phyloP scores from a whole-genome alignment of 2,888 invertebrate species.

The Acrobasis suavella region DNA sequence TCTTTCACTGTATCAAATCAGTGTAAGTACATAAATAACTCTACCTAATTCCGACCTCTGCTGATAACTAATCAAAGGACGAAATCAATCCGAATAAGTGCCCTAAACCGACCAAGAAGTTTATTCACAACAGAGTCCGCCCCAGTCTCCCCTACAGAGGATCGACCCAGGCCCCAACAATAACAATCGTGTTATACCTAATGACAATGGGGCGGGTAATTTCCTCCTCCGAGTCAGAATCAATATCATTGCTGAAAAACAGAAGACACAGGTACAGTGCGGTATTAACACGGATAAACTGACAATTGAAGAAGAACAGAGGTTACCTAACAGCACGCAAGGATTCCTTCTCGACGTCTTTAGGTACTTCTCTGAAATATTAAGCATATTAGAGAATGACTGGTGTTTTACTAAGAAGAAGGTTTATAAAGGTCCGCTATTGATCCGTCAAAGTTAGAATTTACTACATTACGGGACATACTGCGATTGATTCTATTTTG shows the following conservation, averaged over 20 bases:
- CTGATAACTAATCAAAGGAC: too few relatives aligned
- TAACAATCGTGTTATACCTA: slow-evolving; percentile 62
- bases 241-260: slow-evolving; percentile 76
- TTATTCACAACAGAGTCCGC: slow-evolving; percentile 55
- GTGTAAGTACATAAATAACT: too few relatives aligned
- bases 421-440: too few relatives aligned
- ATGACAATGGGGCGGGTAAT: slow-evolving; percentile 56
- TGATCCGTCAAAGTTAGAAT: too few relatives aligned
- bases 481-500: too few relatives aligned
- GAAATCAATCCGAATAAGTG: not conserved
- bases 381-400: slow-evolving; percentile 40
- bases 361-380: slow-evolving; percentile 62
- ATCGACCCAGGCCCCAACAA: slow-evolving; percentile 38
- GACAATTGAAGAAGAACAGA: slow-evolving; percentile 25
- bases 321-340: slow-evolving; percentile 69
- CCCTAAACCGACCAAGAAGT: slow-evolving; percentile 35
- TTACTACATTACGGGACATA: too few relatives aligned
- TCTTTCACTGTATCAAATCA: too few relatives aligned
- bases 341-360: slow-evolving; percentile 52
- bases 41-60: too few relatives aligned
- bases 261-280: slow-evolving; percentile 52
- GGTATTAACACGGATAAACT: slow-evolving; percentile 28
- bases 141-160: slow-evolving; percentile 31
- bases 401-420: not conserved
- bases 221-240: slow-evolving; percentile 61